phyloP scores from a whole-genome alignment of 2,797 vertebrate species.

The Enteromius radiatus region DNA sequence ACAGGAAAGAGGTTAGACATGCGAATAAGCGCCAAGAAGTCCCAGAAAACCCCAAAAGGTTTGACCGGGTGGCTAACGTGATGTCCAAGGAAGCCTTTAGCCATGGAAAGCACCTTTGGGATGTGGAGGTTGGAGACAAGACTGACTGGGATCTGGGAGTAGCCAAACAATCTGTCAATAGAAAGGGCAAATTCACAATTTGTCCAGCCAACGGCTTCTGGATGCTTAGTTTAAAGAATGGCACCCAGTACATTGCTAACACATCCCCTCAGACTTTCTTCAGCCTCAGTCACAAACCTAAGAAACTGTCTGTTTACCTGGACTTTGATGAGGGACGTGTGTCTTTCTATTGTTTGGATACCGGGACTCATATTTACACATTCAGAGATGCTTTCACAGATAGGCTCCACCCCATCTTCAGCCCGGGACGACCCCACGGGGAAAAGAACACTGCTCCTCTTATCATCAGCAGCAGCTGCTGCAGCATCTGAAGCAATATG shows the following conservation, averaged over 20 bases:
- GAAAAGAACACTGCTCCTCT: slow-evolving; percentile 76
- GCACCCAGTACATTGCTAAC: slow-evolving; percentile 73
- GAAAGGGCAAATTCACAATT: slow-evolving; percentile 80
- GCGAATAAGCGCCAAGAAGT: slow-evolving; percentile 73
- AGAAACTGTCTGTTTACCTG: slow-evolving; percentile 75
- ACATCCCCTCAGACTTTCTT: slow-evolving; percentile 66
- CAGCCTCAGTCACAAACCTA: slow-evolving; percentile 69
- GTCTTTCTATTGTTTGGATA: slow-evolving; percentile 78
- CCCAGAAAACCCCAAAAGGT: slow-evolving; percentile 79
- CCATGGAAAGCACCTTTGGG: slow-evolving; percentile 81
- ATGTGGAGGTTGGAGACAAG: slow-evolving; percentile 81
- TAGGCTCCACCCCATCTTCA: slow-evolving; percentile 77
- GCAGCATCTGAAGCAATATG: slow-evolving; percentile 72
- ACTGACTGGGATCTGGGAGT: slow-evolving; percentile 80
- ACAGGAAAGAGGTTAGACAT: slow-evolving; percentile 79
- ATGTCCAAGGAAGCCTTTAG: slow-evolving; percentile 77
- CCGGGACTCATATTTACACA: slow-evolving; percentile 76
- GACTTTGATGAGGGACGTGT: slow-evolving; percentile 74
- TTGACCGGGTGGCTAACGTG: slow-evolving; percentile 80
- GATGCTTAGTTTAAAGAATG: slow-evolving; percentile 75
- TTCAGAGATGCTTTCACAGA: slow-evolving; percentile 79
- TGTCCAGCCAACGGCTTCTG: slow-evolving; percentile 81
- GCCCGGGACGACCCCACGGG: slow-evolving; percentile 74
- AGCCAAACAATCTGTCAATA: slow-evolving; percentile 77
- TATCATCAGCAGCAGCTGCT: slow-evolving; percentile 72